A percentile compares a stretch with the other conserved stretches of the same genome.
phyloP scores from a whole-genome alignment of 1,140 invertebrate genomes.

The Zophobas morio region DNA sequence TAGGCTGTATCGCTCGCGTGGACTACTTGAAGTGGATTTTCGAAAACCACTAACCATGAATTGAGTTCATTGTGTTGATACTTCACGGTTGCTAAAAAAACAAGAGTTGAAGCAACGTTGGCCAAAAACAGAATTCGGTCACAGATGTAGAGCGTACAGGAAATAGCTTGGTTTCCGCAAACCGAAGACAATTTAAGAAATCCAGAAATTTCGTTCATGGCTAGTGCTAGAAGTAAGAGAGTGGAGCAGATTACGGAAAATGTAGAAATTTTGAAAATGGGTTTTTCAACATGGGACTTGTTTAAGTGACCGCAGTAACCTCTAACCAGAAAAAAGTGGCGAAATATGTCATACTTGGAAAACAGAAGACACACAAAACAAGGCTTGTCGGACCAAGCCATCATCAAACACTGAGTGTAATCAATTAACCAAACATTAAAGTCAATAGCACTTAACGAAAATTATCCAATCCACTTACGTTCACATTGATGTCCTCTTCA shows the following conservation, averaged over 20 bases:
- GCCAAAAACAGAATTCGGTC: not conserved
- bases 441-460: too few species aligned
- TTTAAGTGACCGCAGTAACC: not conserved
- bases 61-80: not conserved
- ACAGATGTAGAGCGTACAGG: not conserved
- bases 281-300: not conserved
- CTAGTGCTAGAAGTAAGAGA: not conserved
- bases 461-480: too few species aligned
- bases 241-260: not conserved
- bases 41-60: not conserved
- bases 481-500: too few species aligned
- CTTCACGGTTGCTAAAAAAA: not conserved
- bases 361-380: not conserved
- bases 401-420: too few species aligned
- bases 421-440: too few species aligned
- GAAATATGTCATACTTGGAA: not conserved
- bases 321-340: not conserved
- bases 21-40: not conserved
- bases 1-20: not conserved
- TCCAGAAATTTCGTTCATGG: not conserved
- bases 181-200: not conserved
- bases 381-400: too few species aligned
- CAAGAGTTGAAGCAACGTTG: not conserved
- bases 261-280: not conserved
- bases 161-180: not conserved